phyloP scores from a whole-genome alignment of 2,797 vertebrate genomes.

The Thunnus albacares region DNA sequence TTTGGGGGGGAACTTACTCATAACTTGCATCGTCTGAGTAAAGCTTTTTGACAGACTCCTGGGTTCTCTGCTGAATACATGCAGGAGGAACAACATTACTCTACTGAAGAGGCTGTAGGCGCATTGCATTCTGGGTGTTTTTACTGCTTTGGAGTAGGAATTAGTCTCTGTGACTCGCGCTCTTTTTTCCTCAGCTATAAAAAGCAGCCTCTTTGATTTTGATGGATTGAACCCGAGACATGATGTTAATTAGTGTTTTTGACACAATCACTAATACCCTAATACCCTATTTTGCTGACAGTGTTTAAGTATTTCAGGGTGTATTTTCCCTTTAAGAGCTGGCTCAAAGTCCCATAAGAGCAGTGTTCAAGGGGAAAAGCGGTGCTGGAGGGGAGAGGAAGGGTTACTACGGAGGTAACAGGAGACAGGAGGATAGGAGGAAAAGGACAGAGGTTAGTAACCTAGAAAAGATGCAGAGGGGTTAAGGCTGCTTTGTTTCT shows the following conservation, averaged over 20 bases:
- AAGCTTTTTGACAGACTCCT: no score
- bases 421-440: constrained; percentile 33
- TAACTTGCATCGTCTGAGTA: no score
- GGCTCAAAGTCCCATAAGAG: constrained; percentile 49
- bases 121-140: no score
- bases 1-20: no score
- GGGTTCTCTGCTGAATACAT: no score
- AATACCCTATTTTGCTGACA: background rate
- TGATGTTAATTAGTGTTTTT: no score
- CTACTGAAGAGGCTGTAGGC: no score
- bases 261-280: background rate
- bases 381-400: constrained; percentile 36
- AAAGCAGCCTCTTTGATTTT: no score
- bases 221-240: no score
- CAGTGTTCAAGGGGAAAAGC: constrained; percentile 30
- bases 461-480: constrained; percentile 69
- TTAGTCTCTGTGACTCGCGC: background rate
- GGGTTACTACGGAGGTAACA: constrained; percentile 40
- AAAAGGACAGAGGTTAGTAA: constrained; percentile 86
- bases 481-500: constrained; percentile 65
- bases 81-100: no score
- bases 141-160: background rate
- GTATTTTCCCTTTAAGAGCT: constrained; percentile 41
- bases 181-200: background rate
- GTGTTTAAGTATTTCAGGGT: constrained; percentile 30